phyloP scores from a whole-genome alignment of 1,140 invertebrate species.

The Papilio helenus region DNA sequence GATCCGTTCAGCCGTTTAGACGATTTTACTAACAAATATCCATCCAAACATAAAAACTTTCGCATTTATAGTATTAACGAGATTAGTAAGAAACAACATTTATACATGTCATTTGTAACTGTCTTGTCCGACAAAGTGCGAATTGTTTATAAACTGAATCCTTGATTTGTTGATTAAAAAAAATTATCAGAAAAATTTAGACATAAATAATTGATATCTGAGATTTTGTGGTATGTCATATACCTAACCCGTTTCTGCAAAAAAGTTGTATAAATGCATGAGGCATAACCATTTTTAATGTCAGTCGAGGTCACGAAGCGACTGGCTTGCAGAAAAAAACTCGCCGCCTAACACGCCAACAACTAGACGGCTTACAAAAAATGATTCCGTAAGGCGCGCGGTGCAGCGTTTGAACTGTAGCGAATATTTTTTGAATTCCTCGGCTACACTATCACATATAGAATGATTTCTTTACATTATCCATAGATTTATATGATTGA shows the following conservation, averaged over 20 bases:
- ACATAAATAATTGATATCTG: constrained; percentile 40
- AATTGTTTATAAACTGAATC: no score
- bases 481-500: background rate
- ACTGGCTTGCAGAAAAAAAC: constrained; percentile 67
- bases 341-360: constrained; percentile 68
- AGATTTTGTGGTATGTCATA: constrained; percentile 42
- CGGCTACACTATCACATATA: constrained; percentile 38
- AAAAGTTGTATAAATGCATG: constrained; percentile 68
- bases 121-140: no score
- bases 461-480: background rate
- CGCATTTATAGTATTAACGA: no score
- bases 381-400: constrained; percentile 65
- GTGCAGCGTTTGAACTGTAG: constrained; percentile 55
- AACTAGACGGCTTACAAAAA: constrained; percentile 76
- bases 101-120: no score
- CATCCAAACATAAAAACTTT: no score
- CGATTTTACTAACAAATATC: no score
- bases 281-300: constrained; percentile 78
- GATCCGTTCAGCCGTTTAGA: no score
- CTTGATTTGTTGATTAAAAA: background rate
- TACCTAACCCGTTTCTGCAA: constrained; percentile 48
- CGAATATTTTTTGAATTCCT: constrained; percentile 46
- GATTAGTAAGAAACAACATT: no score
- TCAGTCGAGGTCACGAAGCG: constrained; percentile 77
- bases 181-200: constrained; percentile 5